Percentiles rank a stretch among this genome's conserved stretches.
Evolutionary conservation across 2,797 vertebrate species (phyloP).

Genomic region (Acanthornis magna): DNA sequence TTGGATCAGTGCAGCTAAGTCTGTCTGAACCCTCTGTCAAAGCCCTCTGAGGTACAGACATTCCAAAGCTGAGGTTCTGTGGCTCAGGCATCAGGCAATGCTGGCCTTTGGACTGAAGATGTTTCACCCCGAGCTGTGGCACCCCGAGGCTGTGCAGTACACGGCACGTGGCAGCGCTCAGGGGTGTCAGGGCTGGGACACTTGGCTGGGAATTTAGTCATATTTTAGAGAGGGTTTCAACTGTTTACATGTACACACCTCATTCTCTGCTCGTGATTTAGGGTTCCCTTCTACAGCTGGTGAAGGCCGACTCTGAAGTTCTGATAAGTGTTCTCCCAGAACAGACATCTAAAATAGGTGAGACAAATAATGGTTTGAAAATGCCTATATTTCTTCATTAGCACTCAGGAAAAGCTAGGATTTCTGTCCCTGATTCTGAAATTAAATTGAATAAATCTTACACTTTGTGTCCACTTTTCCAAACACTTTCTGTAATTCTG

Average conservation of each 20-base stretch:
- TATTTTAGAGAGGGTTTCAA: neutral
- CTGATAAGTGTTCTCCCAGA: neutral
- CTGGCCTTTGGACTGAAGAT: neutral
- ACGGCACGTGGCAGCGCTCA: neutral
- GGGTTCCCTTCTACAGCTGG: accelerated
- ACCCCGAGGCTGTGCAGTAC: neutral
- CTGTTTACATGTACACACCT: neutral
- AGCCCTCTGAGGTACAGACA: neutral
- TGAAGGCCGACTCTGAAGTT: neutral
- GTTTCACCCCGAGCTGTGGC: neutral
- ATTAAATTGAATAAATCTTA: neutral
- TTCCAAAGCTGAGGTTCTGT: neutral
- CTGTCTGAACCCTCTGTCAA: neutral
- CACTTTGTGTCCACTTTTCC: neutral
- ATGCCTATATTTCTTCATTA: neutral
- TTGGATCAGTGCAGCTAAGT: neutral
- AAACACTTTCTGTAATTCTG: neutral
- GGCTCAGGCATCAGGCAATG: neutral
- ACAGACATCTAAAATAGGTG: neutral
- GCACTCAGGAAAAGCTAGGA: neutral
- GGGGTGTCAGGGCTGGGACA: accelerated
- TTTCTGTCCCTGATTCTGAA: neutral
- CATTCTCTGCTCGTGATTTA: neutral
- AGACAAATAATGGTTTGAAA: neutral
- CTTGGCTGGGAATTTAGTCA: neutral